phyloP scores from a whole-genome alignment of 2,888 invertebrate genomes.

The Athripsodes cinereus region DNA sequence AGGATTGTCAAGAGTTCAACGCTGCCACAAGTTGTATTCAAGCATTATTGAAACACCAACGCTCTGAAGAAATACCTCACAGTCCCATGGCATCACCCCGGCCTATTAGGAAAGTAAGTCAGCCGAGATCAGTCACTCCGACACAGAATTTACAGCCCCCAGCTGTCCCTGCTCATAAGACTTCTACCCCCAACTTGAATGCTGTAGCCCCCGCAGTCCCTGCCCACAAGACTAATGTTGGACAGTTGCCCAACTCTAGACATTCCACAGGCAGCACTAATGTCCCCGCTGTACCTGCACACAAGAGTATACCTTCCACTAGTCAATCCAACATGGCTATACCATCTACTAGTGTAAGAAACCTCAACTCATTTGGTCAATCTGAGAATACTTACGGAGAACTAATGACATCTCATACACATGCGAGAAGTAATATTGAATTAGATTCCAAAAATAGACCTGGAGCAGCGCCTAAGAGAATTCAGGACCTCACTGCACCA shows the following conservation, averaged over 20 bases:
- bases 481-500: slow-evolving; percentile 36
- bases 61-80: slow-evolving; percentile 38
- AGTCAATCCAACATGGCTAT: slow-evolving; percentile 9
- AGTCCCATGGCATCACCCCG: slow-evolving; percentile 49
- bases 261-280: slow-evolving; percentile 9
- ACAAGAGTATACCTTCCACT: slow-evolving; percentile 15
- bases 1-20: slow-evolving; percentile 61
- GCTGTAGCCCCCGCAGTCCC: slow-evolving; percentile 18
- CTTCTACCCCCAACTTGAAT: slow-evolving; percentile 12
- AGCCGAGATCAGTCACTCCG: slow-evolving; percentile 27
- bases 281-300: slow-evolving; percentile 25
- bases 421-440: slow-evolving; percentile 11
- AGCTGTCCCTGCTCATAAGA: slow-evolving; percentile 19
- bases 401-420: slow-evolving; percentile 6
- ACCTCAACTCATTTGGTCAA: slow-evolving; percentile 19
- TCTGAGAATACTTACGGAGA: slow-evolving; percentile 26
- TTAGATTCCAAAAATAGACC: slow-evolving; percentile 8
- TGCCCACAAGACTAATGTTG: slow-evolving; percentile 20
- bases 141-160: slow-evolving; percentile 24
- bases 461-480: slow-evolving; percentile 17
- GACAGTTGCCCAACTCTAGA: slow-evolving; percentile 3
- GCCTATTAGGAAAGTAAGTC: slow-evolving; percentile 24
- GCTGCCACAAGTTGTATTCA: slow-evolving; percentile 58
- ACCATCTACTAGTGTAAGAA: slow-evolving; percentile 19
- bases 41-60: slow-evolving; percentile 40